Evolutionary conservation across 2,113 vertebrate genomes (phyloP).

Genomic region (Oncorhynchus masou): DNA sequence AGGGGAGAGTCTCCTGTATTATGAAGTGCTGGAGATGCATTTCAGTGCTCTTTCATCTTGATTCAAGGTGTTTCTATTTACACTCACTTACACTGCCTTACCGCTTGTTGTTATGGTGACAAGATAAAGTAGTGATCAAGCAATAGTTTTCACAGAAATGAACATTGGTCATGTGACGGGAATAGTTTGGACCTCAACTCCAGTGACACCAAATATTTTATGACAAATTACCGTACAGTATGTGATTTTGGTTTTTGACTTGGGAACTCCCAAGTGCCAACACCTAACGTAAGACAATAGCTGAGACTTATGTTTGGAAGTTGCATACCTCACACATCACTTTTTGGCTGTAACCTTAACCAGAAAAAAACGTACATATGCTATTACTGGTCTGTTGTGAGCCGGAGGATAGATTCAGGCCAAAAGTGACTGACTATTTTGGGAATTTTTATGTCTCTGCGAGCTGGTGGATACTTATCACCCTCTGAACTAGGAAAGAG

Average conservation of each 20-base stretch:
- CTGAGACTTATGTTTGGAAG: no score
- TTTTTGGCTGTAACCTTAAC: no score
- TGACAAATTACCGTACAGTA: not conserved
- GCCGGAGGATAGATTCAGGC: slow-evolving; percentile 4
- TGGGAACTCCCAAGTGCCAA: not conserved
- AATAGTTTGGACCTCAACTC: no score
- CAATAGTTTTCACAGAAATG: slow-evolving; percentile 2
- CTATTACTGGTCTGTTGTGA: no score
- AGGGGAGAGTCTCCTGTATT: slow-evolving; percentile 44
- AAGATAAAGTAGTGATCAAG: slow-evolving; percentile 45
- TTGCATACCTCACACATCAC: no score
- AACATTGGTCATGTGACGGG: not conserved
- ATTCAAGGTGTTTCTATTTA: slow-evolving; percentile 54
- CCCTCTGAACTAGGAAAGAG: slow-evolving; percentile 41
- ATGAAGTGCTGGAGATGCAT: slow-evolving; percentile 44
- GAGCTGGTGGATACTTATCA: slow-evolving; percentile 53
- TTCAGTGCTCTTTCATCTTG: slow-evolving; percentile 40
- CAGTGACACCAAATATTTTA: not conserved
- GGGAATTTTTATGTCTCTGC: slow-evolving; percentile 11
- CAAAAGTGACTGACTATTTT: slow-evolving; percentile 45
- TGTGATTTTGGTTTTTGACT: not conserved
- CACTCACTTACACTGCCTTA: slow-evolving; percentile 18
- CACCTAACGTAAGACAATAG: not conserved
- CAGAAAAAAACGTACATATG: no score
- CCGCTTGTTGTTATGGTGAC: slow-evolving; percentile 12